Evolutionary conservation across 1,140 invertebrate species (phyloP).

Genomic region (Drosophila insularis): DNA sequence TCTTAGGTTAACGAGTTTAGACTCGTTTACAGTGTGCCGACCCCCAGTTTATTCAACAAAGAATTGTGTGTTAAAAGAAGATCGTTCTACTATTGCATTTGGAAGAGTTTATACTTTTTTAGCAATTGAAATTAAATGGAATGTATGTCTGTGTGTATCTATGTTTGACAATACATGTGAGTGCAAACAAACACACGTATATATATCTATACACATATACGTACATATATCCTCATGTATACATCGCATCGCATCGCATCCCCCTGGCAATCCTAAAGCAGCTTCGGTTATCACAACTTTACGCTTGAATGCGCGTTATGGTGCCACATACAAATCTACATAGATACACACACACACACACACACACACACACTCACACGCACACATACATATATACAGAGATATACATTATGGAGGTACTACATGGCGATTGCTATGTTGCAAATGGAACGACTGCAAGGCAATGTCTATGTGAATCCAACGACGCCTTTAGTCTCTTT

Average conservation of each 20-base stretch:
- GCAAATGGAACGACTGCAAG: conserved; percentile 7
- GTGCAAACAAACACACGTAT: not conserved
- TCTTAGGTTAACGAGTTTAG: not conserved
- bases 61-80: not conserved
- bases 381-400: too few relatives aligned
- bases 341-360: not conserved
- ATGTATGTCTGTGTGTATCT: conserved; percentile 11
- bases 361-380: not conserved
- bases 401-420: not conserved
- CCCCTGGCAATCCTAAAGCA: conserved; percentile 6
- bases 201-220: not conserved
- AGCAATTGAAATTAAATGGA: not conserved
- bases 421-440: conserved; percentile 3
- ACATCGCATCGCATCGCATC: not conserved
- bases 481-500: not conserved
- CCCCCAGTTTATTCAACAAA: not conserved
- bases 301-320: conserved; percentile 24
- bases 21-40: too few relatives aligned
- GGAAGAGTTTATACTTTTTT: not conserved
- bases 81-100: not conserved
- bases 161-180: not conserved
- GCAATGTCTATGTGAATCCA: not conserved
- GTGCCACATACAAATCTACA: conserved; percentile 12
- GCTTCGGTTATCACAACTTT: conserved; percentile 22
- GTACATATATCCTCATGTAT: not conserved